Percentiles rank a stretch among this genome's conserved stretches.
Evolutionary conservation across 2,113 vertebrate genomes (phyloP).

Genomic region (Lathamus discolor): DNA sequence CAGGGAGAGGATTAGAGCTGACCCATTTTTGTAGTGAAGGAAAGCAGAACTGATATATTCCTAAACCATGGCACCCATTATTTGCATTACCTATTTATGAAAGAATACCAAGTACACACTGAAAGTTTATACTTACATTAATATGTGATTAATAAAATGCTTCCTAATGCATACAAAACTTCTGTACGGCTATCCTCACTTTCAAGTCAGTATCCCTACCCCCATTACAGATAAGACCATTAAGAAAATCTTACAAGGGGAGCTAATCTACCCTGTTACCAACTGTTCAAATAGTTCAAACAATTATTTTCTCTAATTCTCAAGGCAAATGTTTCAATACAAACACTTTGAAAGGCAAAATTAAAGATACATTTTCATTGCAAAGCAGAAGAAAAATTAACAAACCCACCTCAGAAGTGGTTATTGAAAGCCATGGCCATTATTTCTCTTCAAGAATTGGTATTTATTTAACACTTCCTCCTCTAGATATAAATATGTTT

Average conservation of each 20-base stretch:
- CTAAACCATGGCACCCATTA: neutral
- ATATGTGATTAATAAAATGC: neutral
- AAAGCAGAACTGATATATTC: neutral
- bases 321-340: neutral
- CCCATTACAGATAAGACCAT: neutral
- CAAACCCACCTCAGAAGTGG: neutral
- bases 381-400: neutral
- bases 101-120: neutral
- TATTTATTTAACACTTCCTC: neutral
- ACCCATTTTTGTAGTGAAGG: neutral
- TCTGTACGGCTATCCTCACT: neutral
- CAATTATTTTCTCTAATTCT: neutral
- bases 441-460: neutral
- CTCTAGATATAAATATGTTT: neutral
- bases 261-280: neutral
- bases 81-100: neutral
- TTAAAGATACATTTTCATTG: neutral
- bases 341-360: neutral
- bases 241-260: neutral
- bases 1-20: neutral
- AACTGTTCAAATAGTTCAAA: neutral
- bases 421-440: neutral
- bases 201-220: neutral
- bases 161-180: neutral
- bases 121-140: neutral